phyloP scores from a whole-genome alignment of 1,140 invertebrate species.

The Habropoda laboriosa region DNA sequence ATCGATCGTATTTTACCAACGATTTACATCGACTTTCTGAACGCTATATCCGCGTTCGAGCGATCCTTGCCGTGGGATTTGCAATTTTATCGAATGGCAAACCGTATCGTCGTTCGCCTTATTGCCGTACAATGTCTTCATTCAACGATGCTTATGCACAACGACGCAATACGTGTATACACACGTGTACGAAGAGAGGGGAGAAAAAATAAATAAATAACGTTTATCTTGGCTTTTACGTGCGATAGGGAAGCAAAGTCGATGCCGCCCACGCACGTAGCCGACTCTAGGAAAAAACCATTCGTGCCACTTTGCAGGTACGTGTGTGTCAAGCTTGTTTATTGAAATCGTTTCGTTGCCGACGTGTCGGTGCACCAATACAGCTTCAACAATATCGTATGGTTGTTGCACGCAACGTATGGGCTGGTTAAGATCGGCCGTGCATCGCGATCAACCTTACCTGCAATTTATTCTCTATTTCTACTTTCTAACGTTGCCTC shows the following conservation, averaged over 20 bases:
- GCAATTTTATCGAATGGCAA: constrained; percentile 18
- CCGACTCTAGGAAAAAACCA: constrained; percentile 41
- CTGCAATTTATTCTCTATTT: constrained; percentile 23
- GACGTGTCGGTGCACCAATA: constrained; percentile 33
- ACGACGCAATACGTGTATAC: background rate
- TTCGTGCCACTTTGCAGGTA: constrained; percentile 49
- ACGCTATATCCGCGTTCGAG: constrained; percentile 37
- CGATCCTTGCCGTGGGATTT: background rate
- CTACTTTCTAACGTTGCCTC: background rate
- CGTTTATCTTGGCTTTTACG: constrained; percentile 48
- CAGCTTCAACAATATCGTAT: background rate
- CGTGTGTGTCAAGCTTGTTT: constrained; percentile 46
- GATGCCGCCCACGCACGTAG: constrained; percentile 48
- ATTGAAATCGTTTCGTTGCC: constrained; percentile 38
- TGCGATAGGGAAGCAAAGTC: constrained; percentile 46
- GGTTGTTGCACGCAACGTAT: constrained; percentile 23
- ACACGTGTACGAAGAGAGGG: background rate
- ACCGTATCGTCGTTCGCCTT: constrained; percentile 26
- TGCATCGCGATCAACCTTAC: constrained; percentile 26
- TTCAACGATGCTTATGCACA: constrained; percentile 26
- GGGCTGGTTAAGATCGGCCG: background rate
- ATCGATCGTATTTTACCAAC: constrained; percentile 18
- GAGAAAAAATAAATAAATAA: constrained; percentile 33
- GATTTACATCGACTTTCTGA: constrained; percentile 6
- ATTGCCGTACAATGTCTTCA: constrained; percentile 42